phyloP scores from a whole-genome alignment of 30 jellyfish, hydroid and myxozoan species.

The Aurelia aurita region DNA sequence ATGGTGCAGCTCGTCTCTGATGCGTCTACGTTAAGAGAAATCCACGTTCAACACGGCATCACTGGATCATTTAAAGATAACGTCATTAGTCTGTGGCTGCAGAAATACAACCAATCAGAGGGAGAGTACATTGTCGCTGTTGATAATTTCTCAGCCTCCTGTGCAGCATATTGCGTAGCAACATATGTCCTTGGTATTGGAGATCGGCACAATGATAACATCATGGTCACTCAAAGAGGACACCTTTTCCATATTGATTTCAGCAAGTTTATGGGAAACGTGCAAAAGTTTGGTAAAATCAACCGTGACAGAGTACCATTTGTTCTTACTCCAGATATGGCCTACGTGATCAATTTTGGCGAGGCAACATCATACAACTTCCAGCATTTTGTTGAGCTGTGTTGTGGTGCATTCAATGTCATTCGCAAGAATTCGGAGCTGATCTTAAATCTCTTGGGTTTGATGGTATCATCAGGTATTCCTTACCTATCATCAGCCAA shows the following conservation, averaged over 20 bases:
- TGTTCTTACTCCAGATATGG: slow-evolving; percentile 99
- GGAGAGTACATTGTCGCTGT: slow-evolving; percentile 81
- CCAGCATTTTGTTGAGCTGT: slow-evolving; percentile 91
- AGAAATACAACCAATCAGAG: slow-evolving; percentile 79
- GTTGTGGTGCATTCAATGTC: slow-evolving; percentile 93
- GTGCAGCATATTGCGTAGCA: slow-evolving; percentile 98
- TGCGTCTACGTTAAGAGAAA: slow-evolving; percentile 91
- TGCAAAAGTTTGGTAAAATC: slow-evolving; percentile 90
- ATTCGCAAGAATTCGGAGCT: slow-evolving; percentile 80
- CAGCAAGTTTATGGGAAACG: slow-evolving; percentile 92
- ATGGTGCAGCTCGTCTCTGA: slow-evolving; percentile 84
- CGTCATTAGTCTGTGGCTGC: slow-evolving; percentile 90
- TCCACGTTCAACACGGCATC: slow-evolving; percentile 92
- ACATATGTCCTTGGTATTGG: slow-evolving; percentile 97
- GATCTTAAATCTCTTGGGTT: slow-evolving; percentile 86
- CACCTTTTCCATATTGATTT: slow-evolving; percentile 96
- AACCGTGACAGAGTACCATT: slow-evolving; percentile 97
- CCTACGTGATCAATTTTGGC: slow-evolving; percentile 90
- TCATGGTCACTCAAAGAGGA: slow-evolving; percentile 93
- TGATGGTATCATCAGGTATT: slow-evolving; percentile 97
- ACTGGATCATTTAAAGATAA: slow-evolving; percentile 98
- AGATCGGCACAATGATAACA: slow-evolving; percentile 98
- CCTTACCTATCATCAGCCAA: slow-evolving; percentile 83
- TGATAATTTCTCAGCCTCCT: slow-evolving; percentile 88
- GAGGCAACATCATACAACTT: slow-evolving; percentile 79